Conservation (phyloP, 2,888 invertebrate genomes). For the Nephrotoma appendiculata region DNA sequence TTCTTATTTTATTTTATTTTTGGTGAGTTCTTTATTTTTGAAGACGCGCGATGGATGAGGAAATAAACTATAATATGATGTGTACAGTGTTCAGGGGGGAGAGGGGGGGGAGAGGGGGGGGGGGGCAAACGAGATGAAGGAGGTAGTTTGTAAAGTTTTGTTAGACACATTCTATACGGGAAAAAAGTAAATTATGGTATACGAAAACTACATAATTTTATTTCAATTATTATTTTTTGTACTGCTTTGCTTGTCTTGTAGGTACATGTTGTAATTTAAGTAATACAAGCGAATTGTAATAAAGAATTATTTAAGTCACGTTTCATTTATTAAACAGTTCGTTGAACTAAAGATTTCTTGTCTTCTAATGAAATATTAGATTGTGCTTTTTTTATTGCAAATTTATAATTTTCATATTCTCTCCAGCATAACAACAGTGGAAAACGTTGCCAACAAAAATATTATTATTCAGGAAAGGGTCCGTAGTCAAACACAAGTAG, state of each 20-base stretch:
- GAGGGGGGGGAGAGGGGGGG: too few relatives aligned
- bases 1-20: neutral
- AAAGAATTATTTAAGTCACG: constrained; percentile 1
- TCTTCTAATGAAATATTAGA: neutral
- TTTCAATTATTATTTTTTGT: neutral
- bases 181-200: neutral
- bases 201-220: neutral
- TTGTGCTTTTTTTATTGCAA: neutral
- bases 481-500: too few relatives aligned
- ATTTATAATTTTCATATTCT: neutral
- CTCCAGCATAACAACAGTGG: neutral
- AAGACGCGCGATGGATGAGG: neutral
- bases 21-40: neutral
- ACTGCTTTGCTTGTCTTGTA: neutral
- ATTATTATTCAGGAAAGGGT: too few relatives aligned
- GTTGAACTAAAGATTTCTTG: neutral
- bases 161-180: neutral
- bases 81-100: neutral
- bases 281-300: neutral
- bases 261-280: neutral
- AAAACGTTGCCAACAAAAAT: neutral
- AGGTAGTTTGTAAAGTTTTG: neutral
- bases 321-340: constrained; percentile 4
- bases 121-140: neutral
- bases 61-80: neutral